Evolutionary conservation across 1,140 invertebrate species (phyloP), one percentile per base, ranked within the genome.

Genomic region (Drosophila parabipectinata): DNA sequence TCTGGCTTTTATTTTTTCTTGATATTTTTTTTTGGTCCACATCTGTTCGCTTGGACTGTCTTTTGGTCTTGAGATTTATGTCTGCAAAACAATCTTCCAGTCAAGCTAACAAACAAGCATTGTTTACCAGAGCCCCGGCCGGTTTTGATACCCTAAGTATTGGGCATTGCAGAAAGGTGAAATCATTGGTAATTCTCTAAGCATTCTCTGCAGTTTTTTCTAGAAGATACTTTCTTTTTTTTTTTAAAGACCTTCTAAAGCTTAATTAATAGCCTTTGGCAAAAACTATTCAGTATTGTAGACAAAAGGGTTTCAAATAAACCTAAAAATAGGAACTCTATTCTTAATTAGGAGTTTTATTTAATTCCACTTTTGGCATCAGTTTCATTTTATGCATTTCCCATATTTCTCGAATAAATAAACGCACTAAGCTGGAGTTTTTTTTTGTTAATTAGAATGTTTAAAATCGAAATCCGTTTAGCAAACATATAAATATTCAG

Each of bases 21-120:
- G 10, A n/a, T 34, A 12, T 62, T 60, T 45, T 64, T 51, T 52
- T 64, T n/a, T 52, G 59, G 45, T 51, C 32, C 60, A 50, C 63
- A 67, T 67, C 64, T 71, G 41, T 61, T 61, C 34, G 55, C 37
- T 80, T 52, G 63, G 50, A 37, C 57, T 81, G 79, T 77, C 78
- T 72, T 54, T 73, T 53, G 69, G 67, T 68, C 58, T 77, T 51
- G 69, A 82, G 79, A 82, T 82, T 82, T 82, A 81, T 81, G 79
- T 81, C 68, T 73, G 56, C 79, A 77, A 81, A 72, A 72, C 71
- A 73, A 77, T 63, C 57, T 67, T 73, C 45, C 48, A 81, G 72
- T 66, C 78, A 59, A 62, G 60, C 77, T 59, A 80, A 80, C 72
- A 82, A 82, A 82, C 74, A 82, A 63, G 79, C 72, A 74, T 82